Percentiles rank a stretch among this genome's conserved stretches.
Conservation (phyloP, 1,140 invertebrate species). For the Heliconius congener region DNA sequence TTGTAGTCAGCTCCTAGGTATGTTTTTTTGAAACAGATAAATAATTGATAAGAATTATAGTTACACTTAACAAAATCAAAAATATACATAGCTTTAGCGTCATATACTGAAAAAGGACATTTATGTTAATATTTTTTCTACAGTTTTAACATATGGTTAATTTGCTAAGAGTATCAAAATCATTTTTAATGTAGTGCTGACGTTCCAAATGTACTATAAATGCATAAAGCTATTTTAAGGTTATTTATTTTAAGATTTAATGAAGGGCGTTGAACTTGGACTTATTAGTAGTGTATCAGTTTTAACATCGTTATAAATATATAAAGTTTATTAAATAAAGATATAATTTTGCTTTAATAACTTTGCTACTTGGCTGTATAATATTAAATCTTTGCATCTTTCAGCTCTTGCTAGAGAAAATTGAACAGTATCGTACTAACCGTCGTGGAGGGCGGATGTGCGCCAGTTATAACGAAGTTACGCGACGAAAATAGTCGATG, state of each 20-base stretch:
- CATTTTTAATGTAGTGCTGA: neutral
- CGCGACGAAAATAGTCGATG: conserved; percentile 37
- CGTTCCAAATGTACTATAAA: neutral
- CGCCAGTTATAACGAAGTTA: conserved; percentile 30
- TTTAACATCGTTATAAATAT: neutral
- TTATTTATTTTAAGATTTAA: conserved; percentile 37
- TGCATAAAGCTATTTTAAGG: conserved; percentile 28
- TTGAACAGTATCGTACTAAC: conserved; percentile 29
- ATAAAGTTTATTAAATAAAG: neutral
- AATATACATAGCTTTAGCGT: no score
- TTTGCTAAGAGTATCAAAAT: neutral
- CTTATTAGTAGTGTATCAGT: neutral
- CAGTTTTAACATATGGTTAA: no score
- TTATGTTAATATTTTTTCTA: no score
- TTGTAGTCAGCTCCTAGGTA: no score
- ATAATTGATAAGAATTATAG: no score
- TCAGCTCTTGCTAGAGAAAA: conserved; percentile 28
- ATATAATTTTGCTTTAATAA: conserved; percentile 26
- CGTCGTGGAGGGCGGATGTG: conserved; percentile 26
- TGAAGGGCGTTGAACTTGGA: conserved; percentile 38
- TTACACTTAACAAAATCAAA: no score
- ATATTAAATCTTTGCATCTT: conserved; percentile 32
- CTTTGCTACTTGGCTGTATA: conserved; percentile 33
- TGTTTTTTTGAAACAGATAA: no score
- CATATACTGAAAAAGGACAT: no score